phyloP scores from a whole-genome alignment of 2,888 invertebrate species.

The Arrhopalites spinosus region DNA sequence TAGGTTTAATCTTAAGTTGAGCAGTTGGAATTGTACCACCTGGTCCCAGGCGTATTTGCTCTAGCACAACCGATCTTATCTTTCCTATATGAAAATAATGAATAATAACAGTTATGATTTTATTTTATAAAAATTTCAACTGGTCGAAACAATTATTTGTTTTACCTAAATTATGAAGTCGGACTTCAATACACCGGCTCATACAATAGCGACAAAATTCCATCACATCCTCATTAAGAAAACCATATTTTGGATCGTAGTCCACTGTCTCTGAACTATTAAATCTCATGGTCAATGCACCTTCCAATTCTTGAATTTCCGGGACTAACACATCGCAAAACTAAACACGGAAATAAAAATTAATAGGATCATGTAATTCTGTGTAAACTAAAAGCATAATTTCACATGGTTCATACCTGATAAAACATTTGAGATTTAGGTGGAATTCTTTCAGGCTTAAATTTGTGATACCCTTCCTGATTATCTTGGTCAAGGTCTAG shows the following conservation, averaged over 20 bases:
- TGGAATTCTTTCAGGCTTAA: constrained; percentile 75
- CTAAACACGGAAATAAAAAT: constrained; percentile 60
- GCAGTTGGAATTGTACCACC: constrained; percentile 40
- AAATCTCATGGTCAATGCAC: constrained; percentile 65
- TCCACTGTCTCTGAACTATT: constrained; percentile 21
- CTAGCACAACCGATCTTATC: constrained; percentile 38
- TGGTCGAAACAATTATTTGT: too few species aligned
- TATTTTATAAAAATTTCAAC: background rate
- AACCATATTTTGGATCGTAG: constrained; percentile 50
- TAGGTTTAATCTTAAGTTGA: constrained; percentile 13
- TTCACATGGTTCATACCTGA: constrained; percentile 67
- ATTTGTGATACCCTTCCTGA: constrained; percentile 65
- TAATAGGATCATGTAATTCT: constrained; percentile 14
- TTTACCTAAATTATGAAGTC: constrained; percentile 45
- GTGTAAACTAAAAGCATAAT: background rate
- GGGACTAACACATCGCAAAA: constrained; percentile 79
- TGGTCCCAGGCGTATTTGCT: constrained; percentile 38
- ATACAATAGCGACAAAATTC: constrained; percentile 54
- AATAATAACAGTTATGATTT: background rate
- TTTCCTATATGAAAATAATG: constrained; percentile 44
- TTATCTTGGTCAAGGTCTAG: constrained; percentile 56
- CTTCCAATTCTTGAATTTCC: constrained; percentile 77
- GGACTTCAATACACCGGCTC: constrained; percentile 48
- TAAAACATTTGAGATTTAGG: constrained; percentile 87
- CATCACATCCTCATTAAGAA: constrained; percentile 49